Percentiles rank a stretch among this genome's conserved stretches.
These are phyloP conservation scores for Champsocephalus gunnari DNA, from an alignment of 2,797 vertebrate genomes.

Conservation along the genomic window DNA sequence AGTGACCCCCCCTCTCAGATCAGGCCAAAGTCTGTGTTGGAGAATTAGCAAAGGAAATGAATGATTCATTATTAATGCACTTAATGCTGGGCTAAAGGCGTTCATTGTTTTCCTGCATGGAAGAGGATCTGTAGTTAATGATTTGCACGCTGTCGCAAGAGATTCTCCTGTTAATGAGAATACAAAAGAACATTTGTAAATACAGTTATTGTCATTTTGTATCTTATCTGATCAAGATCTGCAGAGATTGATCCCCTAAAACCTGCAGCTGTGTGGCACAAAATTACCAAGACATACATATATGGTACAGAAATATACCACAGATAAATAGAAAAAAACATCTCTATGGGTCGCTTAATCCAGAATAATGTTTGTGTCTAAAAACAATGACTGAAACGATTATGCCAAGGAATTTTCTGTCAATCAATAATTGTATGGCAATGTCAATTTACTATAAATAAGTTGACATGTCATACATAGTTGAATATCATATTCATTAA, in stretches of 20 bases:
- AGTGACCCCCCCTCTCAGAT: conserved; percentile 63
- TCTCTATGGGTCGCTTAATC: too few relatives aligned
- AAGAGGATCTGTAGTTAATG: conserved; percentile 28
- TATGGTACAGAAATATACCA: neutral
- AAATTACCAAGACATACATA: neutral
- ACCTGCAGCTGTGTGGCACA: conserved; percentile 13
- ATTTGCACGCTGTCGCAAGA: conserved; percentile 39
- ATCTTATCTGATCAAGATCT: conserved; percentile 18
- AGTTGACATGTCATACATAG: neutral
- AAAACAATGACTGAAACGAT: too few relatives aligned
- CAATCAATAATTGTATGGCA: too few relatives aligned
- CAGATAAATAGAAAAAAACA: too few relatives aligned
- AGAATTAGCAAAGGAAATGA: conserved; percentile 39
- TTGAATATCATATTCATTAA: neutral
- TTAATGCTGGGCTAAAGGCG: conserved; percentile 63
- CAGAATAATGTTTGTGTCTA: too few relatives aligned
- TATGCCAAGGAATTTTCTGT: too few relatives aligned
- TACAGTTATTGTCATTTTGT: conserved; percentile 31
- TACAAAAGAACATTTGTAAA: conserved; percentile 56
- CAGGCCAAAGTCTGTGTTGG: conserved; percentile 50
- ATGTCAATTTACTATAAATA: neutral
- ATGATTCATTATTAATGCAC: conserved; percentile 60
- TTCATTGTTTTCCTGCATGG: conserved; percentile 37
- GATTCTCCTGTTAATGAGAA: conserved; percentile 1
- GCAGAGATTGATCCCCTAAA: conserved; percentile 15